A percentile compares a stretch with the other conserved stretches of the same genome.
Conservation (phyloP, 2,888 invertebrate genomes). For the Drosophila picticornis region DNA sequence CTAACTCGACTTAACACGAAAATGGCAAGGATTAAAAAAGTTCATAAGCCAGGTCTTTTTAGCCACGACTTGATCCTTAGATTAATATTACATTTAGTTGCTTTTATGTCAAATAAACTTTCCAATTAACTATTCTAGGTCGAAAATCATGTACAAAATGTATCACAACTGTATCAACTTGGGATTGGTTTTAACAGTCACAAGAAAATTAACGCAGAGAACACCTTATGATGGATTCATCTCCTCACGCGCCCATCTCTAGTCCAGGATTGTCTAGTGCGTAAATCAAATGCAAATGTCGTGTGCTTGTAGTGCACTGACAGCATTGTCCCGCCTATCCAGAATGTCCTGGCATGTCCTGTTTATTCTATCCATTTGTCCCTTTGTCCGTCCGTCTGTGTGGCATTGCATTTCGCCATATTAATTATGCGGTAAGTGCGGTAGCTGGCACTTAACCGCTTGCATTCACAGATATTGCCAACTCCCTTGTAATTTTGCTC, state of each 20-base stretch:
- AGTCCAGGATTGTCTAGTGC: constrained; percentile 48
- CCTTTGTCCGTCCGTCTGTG: constrained; percentile 13
- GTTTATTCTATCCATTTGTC: constrained; percentile 38
- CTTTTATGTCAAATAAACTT: not conserved
- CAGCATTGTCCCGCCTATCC: constrained; percentile 56
- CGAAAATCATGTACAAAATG: not conserved
- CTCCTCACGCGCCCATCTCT: constrained; percentile 38
- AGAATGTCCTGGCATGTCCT: constrained; percentile 26
- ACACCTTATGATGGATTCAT: not conserved
- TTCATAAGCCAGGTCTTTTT: not conserved
- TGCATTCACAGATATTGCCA: constrained; percentile 27
- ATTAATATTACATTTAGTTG: not conserved
- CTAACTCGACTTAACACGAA: not conserved
- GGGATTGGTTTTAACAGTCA: rapidly evolving
- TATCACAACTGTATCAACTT: not conserved
- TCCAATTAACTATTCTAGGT: not conserved
- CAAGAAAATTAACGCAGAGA: not conserved
- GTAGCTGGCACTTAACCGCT: constrained; percentile 61
- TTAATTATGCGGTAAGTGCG: constrained; percentile 73
- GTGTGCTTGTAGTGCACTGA: constrained; percentile 69
- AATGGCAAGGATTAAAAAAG: not conserved
- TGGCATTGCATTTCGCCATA: constrained; percentile 70
- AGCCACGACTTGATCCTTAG: not conserved
- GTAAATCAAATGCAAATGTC: constrained; percentile 80
- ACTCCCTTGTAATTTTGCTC: not conserved